Evolutionary conservation across 1,140 invertebrate genomes (phyloP).

Genomic region (Camponotus floridanus): DNA sequence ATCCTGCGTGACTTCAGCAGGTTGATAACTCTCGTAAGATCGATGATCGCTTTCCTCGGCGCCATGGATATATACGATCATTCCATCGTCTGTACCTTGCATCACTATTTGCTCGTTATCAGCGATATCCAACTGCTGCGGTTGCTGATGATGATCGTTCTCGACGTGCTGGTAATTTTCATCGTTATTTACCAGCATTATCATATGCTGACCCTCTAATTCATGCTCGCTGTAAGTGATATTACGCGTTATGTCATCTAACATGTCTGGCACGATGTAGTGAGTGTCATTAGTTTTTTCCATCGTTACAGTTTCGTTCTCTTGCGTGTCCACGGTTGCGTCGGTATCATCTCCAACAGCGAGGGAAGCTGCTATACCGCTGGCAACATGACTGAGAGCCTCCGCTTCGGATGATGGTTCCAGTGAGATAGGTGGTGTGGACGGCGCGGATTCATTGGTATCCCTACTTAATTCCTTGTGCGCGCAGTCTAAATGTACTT

Average conservation of each 20-base stretch:
- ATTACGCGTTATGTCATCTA: conserved; percentile 72
- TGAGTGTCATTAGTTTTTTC: conserved; percentile 29
- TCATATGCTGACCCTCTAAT: conserved; percentile 80
- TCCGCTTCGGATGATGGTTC: conserved; percentile 87
- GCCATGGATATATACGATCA: conserved; percentile 84
- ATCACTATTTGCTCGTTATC: conserved; percentile 80
- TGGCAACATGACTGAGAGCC: conserved; percentile 86
- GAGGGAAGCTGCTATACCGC: conserved; percentile 87
- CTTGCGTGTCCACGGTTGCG: conserved; percentile 70
- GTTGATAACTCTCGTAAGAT: conserved; percentile 75
- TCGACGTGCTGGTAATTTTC: conserved; percentile 75
- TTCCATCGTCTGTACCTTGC: conserved; percentile 79
- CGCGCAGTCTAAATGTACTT: conserved; percentile 80
- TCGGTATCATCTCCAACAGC: conserved; percentile 86
- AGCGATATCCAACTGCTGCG: conserved; percentile 78
- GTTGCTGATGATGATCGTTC: conserved; percentile 74
- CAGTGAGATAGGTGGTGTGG: conserved; percentile 68
- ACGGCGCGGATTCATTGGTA: background rate
- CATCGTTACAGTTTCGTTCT: conserved; percentile 13
- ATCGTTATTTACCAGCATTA: conserved; percentile 81
- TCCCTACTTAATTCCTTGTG: conserved; percentile 78
- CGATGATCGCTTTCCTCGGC: conserved; percentile 76
- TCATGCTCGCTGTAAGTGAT: conserved; percentile 75
- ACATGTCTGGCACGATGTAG: conserved; percentile 77
- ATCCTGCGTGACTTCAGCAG: conserved; percentile 72